A percentile compares a stretch with the other conserved stretches of the same genome.
Conservation (phyloP, 2,113 vertebrate species). For the Athene noctua region DNA sequence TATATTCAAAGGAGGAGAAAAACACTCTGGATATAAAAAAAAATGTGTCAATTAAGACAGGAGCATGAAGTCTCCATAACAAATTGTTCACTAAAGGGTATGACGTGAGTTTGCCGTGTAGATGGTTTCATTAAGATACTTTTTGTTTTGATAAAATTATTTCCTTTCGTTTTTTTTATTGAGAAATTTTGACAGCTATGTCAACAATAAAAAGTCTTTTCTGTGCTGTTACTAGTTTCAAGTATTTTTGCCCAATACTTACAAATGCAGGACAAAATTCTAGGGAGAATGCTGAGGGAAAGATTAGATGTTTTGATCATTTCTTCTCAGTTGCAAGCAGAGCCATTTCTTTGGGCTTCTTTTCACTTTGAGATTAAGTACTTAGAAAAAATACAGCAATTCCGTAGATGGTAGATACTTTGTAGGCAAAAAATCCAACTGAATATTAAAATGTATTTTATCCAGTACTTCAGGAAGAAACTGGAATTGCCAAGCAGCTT, state of each 20-base stretch:
- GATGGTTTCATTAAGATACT: not conserved
- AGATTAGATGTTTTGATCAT: not conserved
- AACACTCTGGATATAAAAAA: not conserved
- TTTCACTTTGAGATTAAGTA: not conserved
- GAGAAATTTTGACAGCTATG: not conserved
- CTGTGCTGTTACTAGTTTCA: not conserved
- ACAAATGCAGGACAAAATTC: not conserved
- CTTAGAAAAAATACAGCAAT: not conserved
- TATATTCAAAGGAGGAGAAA: constrained; percentile 20
- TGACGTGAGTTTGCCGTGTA: not conserved
- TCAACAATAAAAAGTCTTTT: not conserved
- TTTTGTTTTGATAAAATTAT: not conserved
- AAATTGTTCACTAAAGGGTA: constrained; percentile 30
- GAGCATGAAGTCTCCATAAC: constrained; percentile 5
- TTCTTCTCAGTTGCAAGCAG: not conserved
- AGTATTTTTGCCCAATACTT: not conserved
- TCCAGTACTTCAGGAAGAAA: not conserved
- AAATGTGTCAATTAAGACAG: constrained; percentile 24
- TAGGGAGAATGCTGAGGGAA: not conserved
- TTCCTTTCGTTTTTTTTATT: not conserved
- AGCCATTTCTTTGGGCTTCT: not conserved
- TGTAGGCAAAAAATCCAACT: not conserved
- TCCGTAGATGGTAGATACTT: not conserved
- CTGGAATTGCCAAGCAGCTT: not conserved
- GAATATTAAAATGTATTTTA: not conserved